Percentiles rank a stretch among this genome's conserved stretches.
Conservation (phyloP, 2,113 vertebrate species). For the Meriones unguiculatus region DNA sequence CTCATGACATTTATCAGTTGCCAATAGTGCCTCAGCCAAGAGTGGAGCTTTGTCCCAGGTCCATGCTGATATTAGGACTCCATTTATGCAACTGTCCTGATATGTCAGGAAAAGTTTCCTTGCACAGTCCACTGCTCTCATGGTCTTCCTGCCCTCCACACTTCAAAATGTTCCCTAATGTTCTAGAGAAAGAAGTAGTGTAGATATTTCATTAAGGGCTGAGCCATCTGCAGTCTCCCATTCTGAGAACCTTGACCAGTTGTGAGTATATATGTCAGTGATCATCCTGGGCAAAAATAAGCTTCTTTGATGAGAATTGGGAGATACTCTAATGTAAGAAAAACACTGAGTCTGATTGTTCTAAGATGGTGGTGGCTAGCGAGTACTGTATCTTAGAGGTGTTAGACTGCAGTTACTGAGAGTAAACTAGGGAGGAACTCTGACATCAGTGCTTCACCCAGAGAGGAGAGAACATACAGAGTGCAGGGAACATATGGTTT, state of each 20-base stretch:
- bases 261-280: neutral
- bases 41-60: neutral
- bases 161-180: neutral
- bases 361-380: too few species aligned
- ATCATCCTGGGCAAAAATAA: neutral
- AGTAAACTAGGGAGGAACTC: too few species aligned
- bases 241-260: neutral
- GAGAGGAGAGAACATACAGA: too few species aligned
- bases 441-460: too few species aligned
- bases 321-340: neutral
- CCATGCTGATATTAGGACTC: too few species aligned
- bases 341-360: neutral
- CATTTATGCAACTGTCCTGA: too few species aligned
- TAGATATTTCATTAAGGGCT: neutral
- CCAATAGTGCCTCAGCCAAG: neutral
- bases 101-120: neutral
- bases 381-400: too few species aligned
- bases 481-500: too few species aligned
- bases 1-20: neutral
- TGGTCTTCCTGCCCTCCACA: neutral
- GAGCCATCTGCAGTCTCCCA: neutral
- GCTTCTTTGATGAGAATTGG: neutral
- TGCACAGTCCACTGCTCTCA: neutral
- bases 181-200: neutral
- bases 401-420: too few species aligned